Evolutionary conservation across 1,140 invertebrate species (phyloP).

Genomic region (Drosophila obscura): DNA sequence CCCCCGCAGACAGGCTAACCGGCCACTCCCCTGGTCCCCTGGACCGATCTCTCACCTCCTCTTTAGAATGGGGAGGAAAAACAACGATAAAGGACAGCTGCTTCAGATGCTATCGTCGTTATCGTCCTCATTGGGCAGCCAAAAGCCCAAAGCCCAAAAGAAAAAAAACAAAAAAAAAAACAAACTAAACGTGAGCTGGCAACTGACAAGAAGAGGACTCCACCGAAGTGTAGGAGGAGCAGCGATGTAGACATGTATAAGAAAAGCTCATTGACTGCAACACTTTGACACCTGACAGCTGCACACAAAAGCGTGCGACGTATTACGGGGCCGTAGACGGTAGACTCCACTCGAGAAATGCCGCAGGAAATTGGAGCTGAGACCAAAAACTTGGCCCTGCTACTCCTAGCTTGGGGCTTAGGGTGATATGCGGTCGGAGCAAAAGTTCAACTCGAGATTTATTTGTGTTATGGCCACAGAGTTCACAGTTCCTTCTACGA

Average conservation of each 20-base stretch:
- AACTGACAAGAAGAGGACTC: conserved; percentile 22
- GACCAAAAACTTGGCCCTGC: too few relatives aligned
- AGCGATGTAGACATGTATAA: conserved; percentile 7
- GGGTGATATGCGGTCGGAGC: background rate
- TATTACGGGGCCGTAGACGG: conserved; percentile 29
- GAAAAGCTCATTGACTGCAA: conserved; percentile 66
- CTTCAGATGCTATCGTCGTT: conserved; percentile 57
- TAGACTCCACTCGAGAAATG: conserved; percentile 10
- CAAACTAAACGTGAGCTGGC: conserved; percentile 21
- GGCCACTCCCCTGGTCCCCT: background rate
- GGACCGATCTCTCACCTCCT: background rate
- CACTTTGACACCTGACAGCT: conserved; percentile 68
- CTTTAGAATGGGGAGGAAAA: conserved; percentile 11
- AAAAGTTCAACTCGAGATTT: conserved; percentile 48
- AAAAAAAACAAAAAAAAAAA: conserved; percentile 18
- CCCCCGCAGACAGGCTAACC: conserved; percentile 7
- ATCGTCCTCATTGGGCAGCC: conserved; percentile 55
- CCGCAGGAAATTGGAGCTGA: conserved; percentile 11
- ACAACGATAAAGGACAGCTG: conserved; percentile 61
- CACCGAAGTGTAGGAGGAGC: background rate
- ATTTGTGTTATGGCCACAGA: conserved; percentile 52
- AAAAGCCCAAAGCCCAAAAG: conserved; percentile 25
- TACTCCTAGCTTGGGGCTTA: too few relatives aligned
- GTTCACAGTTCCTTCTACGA: background rate
- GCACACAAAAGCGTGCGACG: conserved; percentile 61